Percentiles rank a stretch among this genome's conserved stretches.
Evolutionary conservation across 2,888 invertebrate species (phyloP).

Genomic region (Argyresthia albistria): DNA sequence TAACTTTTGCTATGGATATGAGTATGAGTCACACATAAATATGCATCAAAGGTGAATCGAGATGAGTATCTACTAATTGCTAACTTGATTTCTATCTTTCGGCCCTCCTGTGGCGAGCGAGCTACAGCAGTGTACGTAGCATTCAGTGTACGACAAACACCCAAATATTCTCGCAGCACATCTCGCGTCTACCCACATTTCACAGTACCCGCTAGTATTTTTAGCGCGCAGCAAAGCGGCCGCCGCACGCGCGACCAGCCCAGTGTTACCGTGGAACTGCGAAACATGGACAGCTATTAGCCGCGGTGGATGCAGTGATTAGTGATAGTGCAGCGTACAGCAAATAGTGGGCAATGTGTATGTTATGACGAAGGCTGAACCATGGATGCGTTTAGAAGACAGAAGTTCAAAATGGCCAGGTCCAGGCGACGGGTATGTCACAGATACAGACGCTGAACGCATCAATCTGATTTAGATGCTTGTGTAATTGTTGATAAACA

Average conservation of each 20-base stretch:
- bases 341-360: constrained; percentile 36
- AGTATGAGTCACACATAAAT: too few species aligned
- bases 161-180: background rate
- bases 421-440: constrained; percentile 35
- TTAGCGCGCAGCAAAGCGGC: constrained; percentile 45
- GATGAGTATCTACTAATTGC: too few species aligned
- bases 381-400: constrained; percentile 54
- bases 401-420: constrained; percentile 31
- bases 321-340: background rate
- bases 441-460: background rate
- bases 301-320: constrained; percentile 11
- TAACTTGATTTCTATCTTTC: too few species aligned
- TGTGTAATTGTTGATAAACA: too few species aligned
- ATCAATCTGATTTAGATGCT: too few species aligned
- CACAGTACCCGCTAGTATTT: constrained; percentile 32
- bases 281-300: constrained; percentile 16
- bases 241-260: constrained; percentile 5
- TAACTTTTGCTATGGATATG: too few species aligned
- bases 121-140: too few species aligned
- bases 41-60: too few species aligned
- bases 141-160: background rate
- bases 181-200: background rate
- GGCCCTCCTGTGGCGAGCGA: too few species aligned
- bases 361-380: constrained; percentile 57
- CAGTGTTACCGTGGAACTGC: constrained; percentile 19